Percentiles rank a stretch among this genome's conserved stretches.
Evolutionary conservation across 2,888 invertebrate genomes (phyloP).

Genomic region (Drosophila hamatofila): DNA sequence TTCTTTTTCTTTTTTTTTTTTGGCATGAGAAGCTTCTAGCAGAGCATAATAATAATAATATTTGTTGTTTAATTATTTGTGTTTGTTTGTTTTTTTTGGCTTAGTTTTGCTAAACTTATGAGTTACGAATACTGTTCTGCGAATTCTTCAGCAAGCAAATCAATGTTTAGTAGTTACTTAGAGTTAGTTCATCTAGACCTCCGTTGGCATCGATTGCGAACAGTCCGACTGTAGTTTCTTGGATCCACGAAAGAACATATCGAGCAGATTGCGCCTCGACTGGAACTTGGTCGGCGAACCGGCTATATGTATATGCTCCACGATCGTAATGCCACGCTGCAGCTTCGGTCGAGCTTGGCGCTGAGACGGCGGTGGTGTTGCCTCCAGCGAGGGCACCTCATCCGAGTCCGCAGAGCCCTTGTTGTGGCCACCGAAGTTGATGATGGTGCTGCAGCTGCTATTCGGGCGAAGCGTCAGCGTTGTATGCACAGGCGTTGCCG

Average conservation of each 20-base stretch:
- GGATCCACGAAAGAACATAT: conserved; percentile 84
- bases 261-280: conserved; percentile 75
- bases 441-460: conserved; percentile 82
- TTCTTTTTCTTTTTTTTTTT: conserved; percentile 43
- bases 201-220: conserved; percentile 80
- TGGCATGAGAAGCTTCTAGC: conserved; percentile 80
- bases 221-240: conserved; percentile 83
- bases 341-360: conserved; percentile 66
- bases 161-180: conserved; percentile 39
- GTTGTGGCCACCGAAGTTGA: conserved; percentile 65
- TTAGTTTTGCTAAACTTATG: conserved; percentile 63
- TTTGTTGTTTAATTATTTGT: conserved; percentile 21
- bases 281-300: conserved; percentile 69
- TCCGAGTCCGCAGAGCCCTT: conserved; percentile 63
- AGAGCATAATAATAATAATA: conserved; percentile 52
- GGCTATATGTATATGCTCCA: conserved; percentile 76
- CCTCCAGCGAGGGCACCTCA: conserved; percentile 47
- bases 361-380: conserved; percentile 49
- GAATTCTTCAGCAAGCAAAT: conserved; percentile 79
- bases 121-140: conserved; percentile 76
- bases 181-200: conserved; percentile 70
- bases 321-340: conserved; percentile 82
- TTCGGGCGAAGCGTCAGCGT: conserved; percentile 71
- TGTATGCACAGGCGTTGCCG: conserved; percentile 65
- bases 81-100: conserved; percentile 41